Base-by-base conservation (phyloP, 2,797 vertebrate genomes). In the Notolabrus celidotus region DNA sequence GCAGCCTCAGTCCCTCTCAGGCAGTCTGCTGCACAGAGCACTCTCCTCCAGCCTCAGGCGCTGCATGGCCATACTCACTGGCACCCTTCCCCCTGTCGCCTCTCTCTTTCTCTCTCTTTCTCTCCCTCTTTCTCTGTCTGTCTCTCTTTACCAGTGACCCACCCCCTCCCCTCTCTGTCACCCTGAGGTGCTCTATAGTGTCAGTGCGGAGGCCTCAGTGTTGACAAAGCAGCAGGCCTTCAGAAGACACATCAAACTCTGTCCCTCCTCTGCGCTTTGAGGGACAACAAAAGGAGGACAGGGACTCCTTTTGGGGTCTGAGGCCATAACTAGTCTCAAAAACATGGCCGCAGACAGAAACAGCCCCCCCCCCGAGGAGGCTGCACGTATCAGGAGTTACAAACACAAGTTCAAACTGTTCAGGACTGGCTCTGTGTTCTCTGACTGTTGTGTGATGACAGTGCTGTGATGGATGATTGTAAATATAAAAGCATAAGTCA, bases 141-240 rank as follows among this genome's bases (percentile, higher is more conserved):
- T 87, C 74, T 86, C 81, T 86, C 71, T 85, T 78, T 73, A 88
- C 83, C 82, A 68, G 54, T 83, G 84, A 88, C 86, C 83, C 90
- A 77, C 85, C 82, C 70, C 53, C 74, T 71, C 55, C 83, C 77
- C 56, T 82, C 80, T 43, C 73, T 64, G 81, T 77, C 75, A 63
- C 83, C 91, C 84, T 2, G 64, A 67, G 88, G 91, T 80, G 1
- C 63, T 84, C 64, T 80, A 87, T 79, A 83, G 92, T 89, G 87
- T 91, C 88, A 91, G 85, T 76, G 84, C 63, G n/a, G 79, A 86
- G 86, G 82, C 89, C 84, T 88, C 82, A 54, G 70, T 91, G 92
- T 92, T 93, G 91, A 93, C 92, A 94, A 93, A 94, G 92, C 88
- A 88, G 87, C 89, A 59, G 88, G 88, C 89, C 90, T 91, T 92